A percentile compares a stretch with the other conserved stretches of the same genome.
phyloP scores from a whole-genome alignment of 2,888 invertebrate species.

The Megastigmus dorsalis region DNA sequence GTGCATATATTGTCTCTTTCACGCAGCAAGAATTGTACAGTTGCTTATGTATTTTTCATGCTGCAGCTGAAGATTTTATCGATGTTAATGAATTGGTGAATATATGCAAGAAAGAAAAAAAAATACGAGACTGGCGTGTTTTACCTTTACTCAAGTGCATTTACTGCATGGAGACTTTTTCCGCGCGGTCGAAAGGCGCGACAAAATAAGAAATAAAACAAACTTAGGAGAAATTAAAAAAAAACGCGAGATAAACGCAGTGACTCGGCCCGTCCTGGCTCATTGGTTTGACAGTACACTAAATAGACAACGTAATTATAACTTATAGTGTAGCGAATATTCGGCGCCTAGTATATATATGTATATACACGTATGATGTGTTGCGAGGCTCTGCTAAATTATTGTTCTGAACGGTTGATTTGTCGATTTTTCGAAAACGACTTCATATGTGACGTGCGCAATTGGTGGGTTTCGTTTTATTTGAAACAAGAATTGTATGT shows the following conservation, averaged over 20 bases:
- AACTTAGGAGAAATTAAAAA: not conserved
- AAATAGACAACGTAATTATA: constrained; percentile 40
- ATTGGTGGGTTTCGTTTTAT: not conserved
- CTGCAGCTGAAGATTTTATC: constrained; percentile 20
- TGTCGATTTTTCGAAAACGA: not conserved
- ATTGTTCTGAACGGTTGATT: no score
- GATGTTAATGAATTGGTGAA: constrained; percentile 28
- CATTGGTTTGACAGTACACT: constrained; percentile 38
- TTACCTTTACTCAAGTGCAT: constrained; percentile 33
- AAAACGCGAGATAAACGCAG: constrained; percentile 20
- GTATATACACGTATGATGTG: constrained; percentile 20
- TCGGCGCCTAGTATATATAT: constrained; percentile 36
- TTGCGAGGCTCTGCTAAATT: constrained; percentile 17
- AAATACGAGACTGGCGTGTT: no score
- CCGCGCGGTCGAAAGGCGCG: constrained; percentile 1
- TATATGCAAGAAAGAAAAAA: not conserved
- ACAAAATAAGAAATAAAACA: constrained; percentile 15
- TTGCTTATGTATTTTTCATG: not conserved
- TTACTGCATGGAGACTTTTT: constrained; percentile 24
- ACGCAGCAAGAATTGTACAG: not conserved
- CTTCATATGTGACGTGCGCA: not conserved
- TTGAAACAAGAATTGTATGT: not conserved
- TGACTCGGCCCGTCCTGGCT: constrained; percentile 53
- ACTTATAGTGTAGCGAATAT: constrained; percentile 38
- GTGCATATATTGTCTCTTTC: not conserved